A percentile compares a stretch with the other conserved stretches of the same genome.
These are phyloP conservation scores for Zeuzera pyrina DNA, from an alignment of 2,888 invertebrate species.

Conservation along the genomic window DNA sequence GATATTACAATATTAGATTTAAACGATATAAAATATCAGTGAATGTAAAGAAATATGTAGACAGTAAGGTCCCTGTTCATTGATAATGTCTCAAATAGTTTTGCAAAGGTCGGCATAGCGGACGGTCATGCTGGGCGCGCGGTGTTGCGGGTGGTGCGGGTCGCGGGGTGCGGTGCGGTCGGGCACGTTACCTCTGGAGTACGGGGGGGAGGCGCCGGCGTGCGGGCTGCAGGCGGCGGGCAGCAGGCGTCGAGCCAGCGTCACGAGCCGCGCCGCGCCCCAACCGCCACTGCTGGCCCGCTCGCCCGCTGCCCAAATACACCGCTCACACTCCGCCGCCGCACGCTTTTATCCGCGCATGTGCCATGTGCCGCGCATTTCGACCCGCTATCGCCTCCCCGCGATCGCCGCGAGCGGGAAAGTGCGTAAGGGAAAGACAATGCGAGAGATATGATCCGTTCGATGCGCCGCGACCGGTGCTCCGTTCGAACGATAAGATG, in stretches of 20 bases:
- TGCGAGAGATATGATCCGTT: background rate
- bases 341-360: constrained; percentile 38
- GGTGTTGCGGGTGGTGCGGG: constrained; percentile 11
- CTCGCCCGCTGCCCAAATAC: constrained; percentile 12
- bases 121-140: constrained; percentile 3
- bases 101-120: too few species aligned
- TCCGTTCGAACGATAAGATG: background rate
- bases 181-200: constrained; percentile 75
- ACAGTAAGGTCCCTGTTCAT: too few species aligned
- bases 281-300: constrained; percentile 39
- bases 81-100: too few species aligned
- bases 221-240: constrained; percentile 81
- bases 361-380: constrained; percentile 47
- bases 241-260: constrained; percentile 74
- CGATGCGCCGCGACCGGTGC: background rate
- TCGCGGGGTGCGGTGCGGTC: constrained; percentile 22
- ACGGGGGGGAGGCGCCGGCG: constrained; percentile 79
- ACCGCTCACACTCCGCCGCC: constrained; percentile 36
- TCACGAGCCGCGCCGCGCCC: constrained; percentile 62
- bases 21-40: too few species aligned
- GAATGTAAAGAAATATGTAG: too few species aligned
- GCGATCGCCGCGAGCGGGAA: constrained; percentile 2
- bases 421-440: background rate
- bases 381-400: constrained; percentile 15
- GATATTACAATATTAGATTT: too few species aligned